A percentile compares a stretch with the other conserved stretches of the same genome.
These are phyloP conservation scores for Leptopterna dolabrata DNA, from an alignment of 2,888 invertebrate species.

Conservation along the genomic window DNA sequence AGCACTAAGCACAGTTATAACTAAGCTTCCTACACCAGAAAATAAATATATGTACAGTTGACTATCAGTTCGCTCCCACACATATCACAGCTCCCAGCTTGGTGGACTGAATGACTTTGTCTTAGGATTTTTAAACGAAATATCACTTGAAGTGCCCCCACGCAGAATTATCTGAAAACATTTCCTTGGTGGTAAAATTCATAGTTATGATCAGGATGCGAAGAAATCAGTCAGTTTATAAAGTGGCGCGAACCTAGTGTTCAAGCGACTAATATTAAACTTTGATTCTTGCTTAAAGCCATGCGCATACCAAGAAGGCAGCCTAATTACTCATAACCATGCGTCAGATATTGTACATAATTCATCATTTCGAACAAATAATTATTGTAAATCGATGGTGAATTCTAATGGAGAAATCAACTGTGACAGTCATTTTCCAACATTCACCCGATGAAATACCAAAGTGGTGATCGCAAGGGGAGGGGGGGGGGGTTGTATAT, in stretches of 20 bases:
- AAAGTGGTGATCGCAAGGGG: no score
- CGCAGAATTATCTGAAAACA: constrained; percentile 23
- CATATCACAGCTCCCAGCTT: constrained; percentile 32
- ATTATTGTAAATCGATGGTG: no score
- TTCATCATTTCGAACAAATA: no score
- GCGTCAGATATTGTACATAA: not conserved
- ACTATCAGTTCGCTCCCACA: not conserved
- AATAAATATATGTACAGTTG: not conserved
- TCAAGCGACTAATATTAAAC: not conserved
- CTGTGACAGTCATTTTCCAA: no score
- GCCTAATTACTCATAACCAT: not conserved
- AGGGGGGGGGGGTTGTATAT: no score
- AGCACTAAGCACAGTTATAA: constrained; percentile 34
- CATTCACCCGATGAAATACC: no score
- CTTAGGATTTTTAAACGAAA: not conserved
- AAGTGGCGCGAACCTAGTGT: not conserved
- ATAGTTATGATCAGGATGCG: not conserved
- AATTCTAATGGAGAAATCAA: no score
- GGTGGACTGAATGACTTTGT: not conserved
- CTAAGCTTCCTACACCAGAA: constrained; percentile 23
- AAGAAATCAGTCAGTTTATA: not conserved
- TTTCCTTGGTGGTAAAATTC: not conserved
- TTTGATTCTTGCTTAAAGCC: not conserved
- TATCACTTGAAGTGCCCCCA: not conserved
- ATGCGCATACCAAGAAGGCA: not conserved